A percentile compares a stretch with the other conserved stretches of the same genome.
Conservation (phyloP, 2,888 invertebrate genomes). For the Trichacis sp. region DNA sequence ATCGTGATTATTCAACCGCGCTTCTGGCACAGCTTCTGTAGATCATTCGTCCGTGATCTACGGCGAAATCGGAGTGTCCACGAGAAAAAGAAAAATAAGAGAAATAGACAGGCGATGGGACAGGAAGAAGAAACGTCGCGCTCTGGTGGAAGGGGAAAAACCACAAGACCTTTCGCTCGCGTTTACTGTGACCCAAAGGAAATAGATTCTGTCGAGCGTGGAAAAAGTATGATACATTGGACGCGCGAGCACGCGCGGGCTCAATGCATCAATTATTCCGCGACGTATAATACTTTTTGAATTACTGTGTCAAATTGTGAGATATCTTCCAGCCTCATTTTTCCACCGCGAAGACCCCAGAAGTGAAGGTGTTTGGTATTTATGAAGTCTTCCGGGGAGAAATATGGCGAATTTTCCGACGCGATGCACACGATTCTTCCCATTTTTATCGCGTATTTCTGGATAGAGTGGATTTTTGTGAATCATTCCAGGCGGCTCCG, state of each 20-base stretch:
- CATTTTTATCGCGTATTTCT: too few relatives aligned
- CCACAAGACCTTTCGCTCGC: slow-evolving; percentile 2
- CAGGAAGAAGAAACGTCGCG: slow-evolving; percentile 10
- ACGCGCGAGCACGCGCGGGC: background rate
- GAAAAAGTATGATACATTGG: slow-evolving; percentile 5
- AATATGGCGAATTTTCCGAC: background rate
- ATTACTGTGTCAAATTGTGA: background rate
- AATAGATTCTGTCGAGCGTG: slow-evolving; percentile 23
- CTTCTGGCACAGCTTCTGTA: slow-evolving; percentile 44
- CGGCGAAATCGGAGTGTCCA: slow-evolving; percentile 10
- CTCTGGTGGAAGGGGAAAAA: slow-evolving; percentile 1
- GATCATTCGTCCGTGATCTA: slow-evolving; percentile 45
- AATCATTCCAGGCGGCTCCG: too few relatives aligned
- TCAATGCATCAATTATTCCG: slow-evolving; percentile 10
- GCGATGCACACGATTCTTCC: background rate
- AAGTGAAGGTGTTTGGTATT: background rate
- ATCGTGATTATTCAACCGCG: slow-evolving; percentile 57
- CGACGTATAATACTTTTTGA: background rate
- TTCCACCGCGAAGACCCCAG: background rate
- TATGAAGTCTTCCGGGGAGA: background rate
- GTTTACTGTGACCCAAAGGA: slow-evolving; percentile 15
- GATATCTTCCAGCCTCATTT: background rate
- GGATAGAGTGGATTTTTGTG: too few relatives aligned
- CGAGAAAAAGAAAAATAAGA: slow-evolving; percentile 12
- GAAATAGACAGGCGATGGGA: slow-evolving; percentile 2